A percentile compares a stretch with the other conserved stretches of the same genome.
Evolutionary conservation across 2,888 invertebrate species (phyloP).

Genomic region (Folsomia candida): DNA sequence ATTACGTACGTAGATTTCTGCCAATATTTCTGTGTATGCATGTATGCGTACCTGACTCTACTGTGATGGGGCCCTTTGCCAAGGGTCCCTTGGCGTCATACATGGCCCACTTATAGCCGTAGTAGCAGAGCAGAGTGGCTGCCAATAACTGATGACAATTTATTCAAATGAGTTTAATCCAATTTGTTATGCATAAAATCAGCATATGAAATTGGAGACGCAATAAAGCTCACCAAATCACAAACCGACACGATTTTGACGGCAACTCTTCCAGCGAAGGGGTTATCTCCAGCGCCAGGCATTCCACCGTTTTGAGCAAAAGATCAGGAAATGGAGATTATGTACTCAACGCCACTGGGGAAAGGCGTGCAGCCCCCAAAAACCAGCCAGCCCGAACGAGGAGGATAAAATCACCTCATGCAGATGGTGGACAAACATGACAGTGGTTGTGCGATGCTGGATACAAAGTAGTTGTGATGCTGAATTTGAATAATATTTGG

Average conservation of each 20-base stretch:
- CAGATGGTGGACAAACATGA: too few relatives aligned
- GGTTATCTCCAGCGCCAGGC: constrained; percentile 28
- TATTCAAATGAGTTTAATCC: not conserved
- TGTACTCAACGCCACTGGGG: too few relatives aligned
- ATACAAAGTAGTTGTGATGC: not conserved
- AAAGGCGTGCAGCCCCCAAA: too few relatives aligned
- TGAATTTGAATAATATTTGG: not conserved
- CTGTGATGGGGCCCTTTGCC: constrained; percentile 38
- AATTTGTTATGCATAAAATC: not conserved
- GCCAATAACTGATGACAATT: constrained; percentile 34
- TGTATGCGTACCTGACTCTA: constrained; percentile 43
- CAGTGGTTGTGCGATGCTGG: not conserved
- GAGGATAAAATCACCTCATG: too few relatives aligned
- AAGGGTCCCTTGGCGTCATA: constrained; percentile 23
- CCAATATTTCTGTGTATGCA: not conserved
- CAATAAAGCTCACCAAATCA: constrained; percentile 30
- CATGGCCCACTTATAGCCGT: constrained; percentile 39
- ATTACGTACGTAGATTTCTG: too few relatives aligned
- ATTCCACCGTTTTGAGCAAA: not conserved
- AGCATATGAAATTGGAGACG: not conserved
- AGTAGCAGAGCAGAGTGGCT: constrained; percentile 44
- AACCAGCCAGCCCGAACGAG: too few relatives aligned
- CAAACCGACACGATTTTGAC: constrained; percentile 41
- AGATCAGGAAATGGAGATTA: too few relatives aligned
- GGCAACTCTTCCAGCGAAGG: constrained; percentile 36